Evolutionary conservation across 2,797 vertebrate genomes (phyloP), one percentile per base, ranked within the genome.

Genomic region (Euphonia xanthogaster): DNA sequence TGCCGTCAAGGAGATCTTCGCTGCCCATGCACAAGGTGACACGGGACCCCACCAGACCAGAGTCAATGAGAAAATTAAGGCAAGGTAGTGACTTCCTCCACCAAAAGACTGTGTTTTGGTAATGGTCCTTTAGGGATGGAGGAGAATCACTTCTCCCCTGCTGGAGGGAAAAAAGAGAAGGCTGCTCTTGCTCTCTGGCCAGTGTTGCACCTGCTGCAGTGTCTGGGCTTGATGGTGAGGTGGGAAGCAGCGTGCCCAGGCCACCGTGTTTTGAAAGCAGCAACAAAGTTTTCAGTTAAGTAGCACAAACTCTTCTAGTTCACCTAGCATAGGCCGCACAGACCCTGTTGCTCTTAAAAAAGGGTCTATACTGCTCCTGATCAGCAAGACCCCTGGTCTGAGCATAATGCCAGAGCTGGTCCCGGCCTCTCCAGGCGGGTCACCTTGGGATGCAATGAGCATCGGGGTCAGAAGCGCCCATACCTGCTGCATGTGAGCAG

Each of bases 31-130:
- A 0, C 35, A 31, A 80, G 14, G 53, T 27, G 65, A 62, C 19
- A 9, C 0, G 10, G 14, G 23, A 58, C 21, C 2, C 1, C 1
- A 0, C 24, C 6, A 2, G 22, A 48, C 39, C 42, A n/a, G 6
- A 77, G 12, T 0, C 1, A 37, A 54, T 0, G 0, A 67, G 44
- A 83, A 89, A 62, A 58, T 24, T 61, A 48, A 42, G 24, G n/a
- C 33, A 77, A 80, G 22, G 73, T 8, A 15, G 45, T 0, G 5
- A 51, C n/a, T 55, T 60, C 40, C 57, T 77, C 70, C 5, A 28
- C 22, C 37, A 30, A 62, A 66, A 65, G n/a, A 37, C 44, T 10
- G n/a, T 27, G 5, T 62, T 57, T 73, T 7, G 24, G 27, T 9
- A 4, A 45, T 24, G 47, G 37, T n/a, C 21, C 20, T 50, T 42